These are phyloP conservation scores for Epizoanthus illoricatus DNA, from an alignment of 92 coral and sea anemone species.

Conservation along the genomic window DNA sequence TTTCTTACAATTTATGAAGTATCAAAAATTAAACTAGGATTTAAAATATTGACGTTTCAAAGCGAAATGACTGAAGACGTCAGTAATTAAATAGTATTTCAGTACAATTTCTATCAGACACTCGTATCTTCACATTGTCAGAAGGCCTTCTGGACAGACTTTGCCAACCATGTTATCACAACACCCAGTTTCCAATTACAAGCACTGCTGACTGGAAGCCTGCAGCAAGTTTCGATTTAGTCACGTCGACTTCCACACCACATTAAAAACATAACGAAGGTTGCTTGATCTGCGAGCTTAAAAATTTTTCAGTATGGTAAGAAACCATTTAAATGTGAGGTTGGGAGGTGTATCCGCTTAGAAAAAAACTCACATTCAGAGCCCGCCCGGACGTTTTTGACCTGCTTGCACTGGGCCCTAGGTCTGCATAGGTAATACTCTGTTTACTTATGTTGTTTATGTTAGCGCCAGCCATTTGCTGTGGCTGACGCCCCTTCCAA, in stretches of 20 bases:
- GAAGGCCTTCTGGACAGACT: not conserved
- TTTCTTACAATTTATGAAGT: too few species aligned
- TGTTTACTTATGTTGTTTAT: not conserved
- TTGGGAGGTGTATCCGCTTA: constrained; percentile 4
- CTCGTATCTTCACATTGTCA: not conserved
- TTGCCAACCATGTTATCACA: not conserved
- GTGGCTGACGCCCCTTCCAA: constrained; percentile 73
- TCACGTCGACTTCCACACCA: not conserved
- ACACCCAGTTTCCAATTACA: not conserved
- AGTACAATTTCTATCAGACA: too few species aligned
- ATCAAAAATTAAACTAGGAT: too few species aligned
- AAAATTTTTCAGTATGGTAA: not conserved
- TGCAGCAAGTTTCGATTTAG: not conserved
- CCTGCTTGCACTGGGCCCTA: constrained; percentile 23
- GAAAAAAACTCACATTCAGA: not conserved
- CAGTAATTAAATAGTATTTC: too few species aligned
- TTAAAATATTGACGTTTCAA: too few species aligned
- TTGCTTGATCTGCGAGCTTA: not conserved
- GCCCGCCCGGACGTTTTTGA: constrained; percentile 35
- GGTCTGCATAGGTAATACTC: constrained; percentile 31
- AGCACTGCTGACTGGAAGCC: not conserved
- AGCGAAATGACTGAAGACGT: too few species aligned
- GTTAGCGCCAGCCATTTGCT: constrained; percentile 91
- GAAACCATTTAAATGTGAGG: not conserved
- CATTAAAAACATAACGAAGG: not conserved